Evolutionary conservation across 2,797 vertebrate species (phyloP).

Genomic region (Harpagifer antarcticus): DNA sequence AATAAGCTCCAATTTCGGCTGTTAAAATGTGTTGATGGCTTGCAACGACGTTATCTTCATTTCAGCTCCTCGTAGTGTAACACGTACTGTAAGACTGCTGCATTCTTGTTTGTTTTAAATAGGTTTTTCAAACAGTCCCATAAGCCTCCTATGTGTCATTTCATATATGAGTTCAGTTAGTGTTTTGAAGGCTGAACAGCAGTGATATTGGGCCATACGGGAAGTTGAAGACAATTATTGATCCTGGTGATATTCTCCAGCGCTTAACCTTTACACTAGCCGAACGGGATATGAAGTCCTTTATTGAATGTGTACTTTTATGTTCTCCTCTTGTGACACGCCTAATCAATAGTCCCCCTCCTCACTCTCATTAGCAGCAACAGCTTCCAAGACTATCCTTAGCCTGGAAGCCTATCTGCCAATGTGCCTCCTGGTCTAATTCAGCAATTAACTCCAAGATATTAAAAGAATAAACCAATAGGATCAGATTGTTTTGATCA

Average conservation of each 20-base stretch:
- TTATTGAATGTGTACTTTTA: slow-evolving; percentile 91
- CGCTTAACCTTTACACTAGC: slow-evolving; percentile 91
- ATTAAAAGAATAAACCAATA: background rate
- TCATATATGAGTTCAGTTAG: slow-evolving; percentile 74
- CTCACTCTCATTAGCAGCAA: slow-evolving; percentile 82
- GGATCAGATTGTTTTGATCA: slow-evolving; percentile 17
- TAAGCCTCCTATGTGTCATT: slow-evolving; percentile 69
- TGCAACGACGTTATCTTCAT: slow-evolving; percentile 44
- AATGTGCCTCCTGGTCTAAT: slow-evolving; percentile 9
- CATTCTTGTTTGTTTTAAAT: slow-evolving; percentile 64
- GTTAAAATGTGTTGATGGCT: slow-evolving; percentile 59
- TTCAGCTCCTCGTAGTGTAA: slow-evolving; percentile 9
- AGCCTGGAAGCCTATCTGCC: slow-evolving; percentile 62
- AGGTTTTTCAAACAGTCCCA: slow-evolving; percentile 62
- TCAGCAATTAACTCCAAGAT: background rate
- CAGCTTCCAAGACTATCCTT: slow-evolving; percentile 64
- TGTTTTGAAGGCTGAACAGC: slow-evolving; percentile 52
- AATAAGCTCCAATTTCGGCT: slow-evolving; percentile 77
- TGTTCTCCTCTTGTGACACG: slow-evolving; percentile 85
- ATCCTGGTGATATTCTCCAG: slow-evolving; percentile 87
- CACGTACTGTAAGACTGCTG: slow-evolving; percentile 14
- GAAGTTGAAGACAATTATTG: slow-evolving; percentile 87
- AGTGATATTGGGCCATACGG: slow-evolving; percentile 73
- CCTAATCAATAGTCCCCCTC: slow-evolving; percentile 84
- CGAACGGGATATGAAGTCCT: slow-evolving; percentile 86